These are phyloP conservation scores for Hypomesus transpacificus DNA, from an alignment of 2,113 vertebrate genomes.

Conservation along the genomic window DNA sequence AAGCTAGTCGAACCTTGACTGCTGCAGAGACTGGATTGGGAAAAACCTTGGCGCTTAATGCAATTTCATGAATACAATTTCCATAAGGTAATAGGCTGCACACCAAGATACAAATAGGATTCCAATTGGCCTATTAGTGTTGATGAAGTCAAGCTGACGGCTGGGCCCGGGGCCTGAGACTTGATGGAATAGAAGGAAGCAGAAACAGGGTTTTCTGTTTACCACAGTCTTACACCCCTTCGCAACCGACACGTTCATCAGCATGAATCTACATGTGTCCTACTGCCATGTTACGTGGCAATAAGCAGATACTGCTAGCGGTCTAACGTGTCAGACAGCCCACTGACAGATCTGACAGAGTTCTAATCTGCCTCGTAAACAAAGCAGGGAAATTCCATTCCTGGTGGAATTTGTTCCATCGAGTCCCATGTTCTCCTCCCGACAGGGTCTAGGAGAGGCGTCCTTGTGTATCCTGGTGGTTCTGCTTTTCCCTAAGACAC, in stretches of 20 bases:
- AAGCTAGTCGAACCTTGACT: slow-evolving; percentile 52
- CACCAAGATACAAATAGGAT: slow-evolving; percentile 59
- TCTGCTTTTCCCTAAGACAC: too few species aligned
- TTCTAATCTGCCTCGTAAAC: too few species aligned
- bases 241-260: neutral
- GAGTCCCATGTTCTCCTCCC: too few species aligned
- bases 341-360: too few species aligned
- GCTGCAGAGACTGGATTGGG: slow-evolving; percentile 37
- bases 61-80: slow-evolving; percentile 56
- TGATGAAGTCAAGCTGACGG: slow-evolving; percentile 55
- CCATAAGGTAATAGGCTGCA: slow-evolving; percentile 60
- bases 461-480: too few species aligned
- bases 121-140: slow-evolving; percentile 57
- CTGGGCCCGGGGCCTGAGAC: neutral
- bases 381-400: too few species aligned
- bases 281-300: too few species aligned
- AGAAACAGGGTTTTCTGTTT: slow-evolving; percentile 26
- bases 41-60: slow-evolving; percentile 26
- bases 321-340: too few species aligned
- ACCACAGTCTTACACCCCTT: neutral
- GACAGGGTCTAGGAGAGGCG: too few species aligned
- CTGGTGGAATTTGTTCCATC: too few species aligned
- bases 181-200: slow-evolving; percentile 32
- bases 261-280: too few species aligned
- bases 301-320: too few species aligned